phyloP scores from a whole-genome alignment of 2,888 invertebrate genomes.

The Brachyptera putata region DNA sequence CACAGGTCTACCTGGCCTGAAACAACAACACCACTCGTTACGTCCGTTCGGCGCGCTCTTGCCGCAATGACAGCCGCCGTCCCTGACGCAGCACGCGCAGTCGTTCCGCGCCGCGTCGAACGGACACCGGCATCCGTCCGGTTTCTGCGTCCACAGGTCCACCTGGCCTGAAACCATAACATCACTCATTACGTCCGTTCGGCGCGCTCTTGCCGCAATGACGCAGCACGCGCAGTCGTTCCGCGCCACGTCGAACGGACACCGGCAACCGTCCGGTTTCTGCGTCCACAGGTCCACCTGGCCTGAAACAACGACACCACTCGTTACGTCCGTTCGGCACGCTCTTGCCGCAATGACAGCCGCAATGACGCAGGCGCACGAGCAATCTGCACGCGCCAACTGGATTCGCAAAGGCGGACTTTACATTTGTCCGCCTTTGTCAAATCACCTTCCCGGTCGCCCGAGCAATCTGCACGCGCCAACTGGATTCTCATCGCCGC shows the following conservation, averaged over 20 bases:
- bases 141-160: conserved; percentile 71
- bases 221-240: conserved; percentile 72
- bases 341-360: conserved; percentile 68
- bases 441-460: too few species aligned
- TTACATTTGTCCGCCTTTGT: too few species aligned
- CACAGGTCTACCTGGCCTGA: conserved; percentile 73
- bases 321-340: conserved; percentile 69
- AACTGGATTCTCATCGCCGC: too few species aligned
- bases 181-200: conserved; percentile 70
- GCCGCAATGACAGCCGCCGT: conserved; percentile 74
- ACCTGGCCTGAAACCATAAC: conserved; percentile 64
- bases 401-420: too few species aligned
- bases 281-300: conserved; percentile 76
- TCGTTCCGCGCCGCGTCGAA: conserved; percentile 50
- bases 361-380: conserved; percentile 67
- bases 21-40: conserved; percentile 65
- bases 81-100: conserved; percentile 72
- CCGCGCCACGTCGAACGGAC: conserved; percentile 49
- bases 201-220: conserved; percentile 64
- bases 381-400: too few species aligned
- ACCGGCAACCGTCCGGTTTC: conserved; percentile 64
- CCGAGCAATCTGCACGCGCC: too few species aligned
- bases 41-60: conserved; percentile 63
- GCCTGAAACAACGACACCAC: conserved; percentile 63
- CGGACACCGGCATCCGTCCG: conserved; percentile 63